phyloP scores from a whole-genome alignment of 2,888 invertebrate genomes.

The Poecilus cupreus region DNA sequence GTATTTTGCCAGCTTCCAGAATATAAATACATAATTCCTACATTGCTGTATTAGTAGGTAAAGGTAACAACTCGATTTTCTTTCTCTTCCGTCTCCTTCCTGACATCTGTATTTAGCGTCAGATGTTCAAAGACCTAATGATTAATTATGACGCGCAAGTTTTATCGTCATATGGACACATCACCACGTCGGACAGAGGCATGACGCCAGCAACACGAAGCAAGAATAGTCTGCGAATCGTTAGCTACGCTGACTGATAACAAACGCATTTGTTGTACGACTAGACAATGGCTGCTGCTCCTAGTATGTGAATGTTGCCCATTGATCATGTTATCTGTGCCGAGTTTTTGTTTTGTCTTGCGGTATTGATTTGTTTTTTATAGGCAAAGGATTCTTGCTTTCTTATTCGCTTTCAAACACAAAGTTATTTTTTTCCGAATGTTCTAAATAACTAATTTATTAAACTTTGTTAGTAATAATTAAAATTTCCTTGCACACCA shows the following conservation, averaged over 20 bases:
- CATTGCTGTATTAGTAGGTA: too few relatives aligned
- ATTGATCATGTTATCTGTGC: constrained; percentile 23
- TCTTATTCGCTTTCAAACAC: background rate
- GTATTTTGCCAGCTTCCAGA: too few relatives aligned
- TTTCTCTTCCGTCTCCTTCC: background rate
- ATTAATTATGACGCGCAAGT: background rate
- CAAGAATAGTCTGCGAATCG: background rate
- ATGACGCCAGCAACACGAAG: background rate
- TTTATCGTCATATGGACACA: constrained; percentile 3
- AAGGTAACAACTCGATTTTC: too few relatives aligned
- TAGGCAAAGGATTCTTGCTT: background rate
- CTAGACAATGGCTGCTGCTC: constrained; percentile 28
- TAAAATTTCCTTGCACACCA: too few relatives aligned
- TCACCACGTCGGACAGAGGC: background rate
- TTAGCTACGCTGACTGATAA: constrained; percentile 15
- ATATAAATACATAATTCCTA: too few relatives aligned
- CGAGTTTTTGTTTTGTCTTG: background rate
- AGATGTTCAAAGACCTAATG: background rate
- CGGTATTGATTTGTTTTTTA: background rate
- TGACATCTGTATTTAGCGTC: background rate
- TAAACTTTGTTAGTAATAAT: too few relatives aligned
- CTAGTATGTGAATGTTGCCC: constrained; percentile 11
- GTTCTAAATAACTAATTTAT: too few relatives aligned
- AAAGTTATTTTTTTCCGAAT: too few relatives aligned
- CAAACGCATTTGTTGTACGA: constrained; percentile 12